A percentile compares a stretch with the other conserved stretches of the same genome.
Conservation (phyloP, 2,797 vertebrate species). For the Paguma larvata region DNA sequence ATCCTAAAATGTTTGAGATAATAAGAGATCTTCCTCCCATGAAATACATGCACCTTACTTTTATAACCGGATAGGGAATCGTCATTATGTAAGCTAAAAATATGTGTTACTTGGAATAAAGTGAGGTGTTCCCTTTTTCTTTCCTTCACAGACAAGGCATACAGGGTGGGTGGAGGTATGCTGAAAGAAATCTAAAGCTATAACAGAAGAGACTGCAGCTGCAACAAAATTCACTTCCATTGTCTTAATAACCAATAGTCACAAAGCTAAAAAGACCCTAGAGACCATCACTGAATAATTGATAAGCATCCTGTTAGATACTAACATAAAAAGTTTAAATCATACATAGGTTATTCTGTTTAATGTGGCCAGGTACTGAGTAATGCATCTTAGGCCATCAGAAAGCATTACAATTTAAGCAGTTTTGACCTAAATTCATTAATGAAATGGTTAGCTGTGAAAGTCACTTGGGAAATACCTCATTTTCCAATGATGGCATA, state of each 20-base stretch:
- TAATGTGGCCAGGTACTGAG: background rate
- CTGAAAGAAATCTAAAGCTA: conserved; percentile 20
- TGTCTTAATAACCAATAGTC: background rate
- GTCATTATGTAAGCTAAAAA: background rate
- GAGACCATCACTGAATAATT: background rate
- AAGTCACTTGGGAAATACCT: background rate
- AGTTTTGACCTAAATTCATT: conserved; percentile 14
- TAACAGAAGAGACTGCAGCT: background rate
- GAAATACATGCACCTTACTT: background rate
- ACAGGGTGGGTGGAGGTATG: background rate
- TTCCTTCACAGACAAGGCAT: background rate
- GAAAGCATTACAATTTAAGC: conserved; percentile 3
- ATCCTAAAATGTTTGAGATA: background rate
- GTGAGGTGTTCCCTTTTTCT: background rate
- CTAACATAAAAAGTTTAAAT: conserved; percentile 9
- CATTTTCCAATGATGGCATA: background rate
- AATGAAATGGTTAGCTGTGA: background rate
- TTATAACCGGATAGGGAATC: background rate
- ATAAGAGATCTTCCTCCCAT: background rate
- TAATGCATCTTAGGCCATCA: background rate
- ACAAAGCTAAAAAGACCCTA: conserved; percentile 7
- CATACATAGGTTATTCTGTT: background rate
- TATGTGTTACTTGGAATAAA: background rate
- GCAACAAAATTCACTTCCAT: conserved; percentile 13
- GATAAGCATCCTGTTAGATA: conserved; percentile 29